Evolutionary conservation across 2,113 vertebrate genomes (phyloP), one percentile per base, ranked within the genome.

Genomic region (Xyrauchen texanus): DNA sequence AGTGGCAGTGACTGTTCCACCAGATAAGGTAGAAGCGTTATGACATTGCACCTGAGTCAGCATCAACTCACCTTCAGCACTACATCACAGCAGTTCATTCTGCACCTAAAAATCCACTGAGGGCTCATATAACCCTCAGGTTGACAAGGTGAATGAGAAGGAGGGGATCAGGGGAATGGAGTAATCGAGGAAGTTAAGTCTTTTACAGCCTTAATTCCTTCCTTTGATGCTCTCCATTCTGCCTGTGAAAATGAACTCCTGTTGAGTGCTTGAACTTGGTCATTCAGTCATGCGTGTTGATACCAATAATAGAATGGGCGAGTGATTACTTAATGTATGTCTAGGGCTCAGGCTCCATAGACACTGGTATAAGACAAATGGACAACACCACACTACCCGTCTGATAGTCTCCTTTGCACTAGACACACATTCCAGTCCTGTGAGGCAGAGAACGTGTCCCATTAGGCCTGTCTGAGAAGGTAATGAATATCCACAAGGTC

Each of bases 401-500:
- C 46, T n/a, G 65, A 64, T 15, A 45, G 65, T 64, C 51, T 70
- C 60, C 34, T 46, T 15, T 12, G 45, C 52, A 52, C 80, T 76
- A 78, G 77, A 79, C 57, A 70, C 47, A 21, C 77, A 84, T 82
- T 78, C 84, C 77, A 79, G 77, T 55, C 63, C 53, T 12, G 45
- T 66, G 62, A 76, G 67, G 55, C 10, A 46, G 61, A 53, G 47
- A 57, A 58, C 66, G 16, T 55, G 42, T 65, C 61, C 82, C 78
- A 77, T 77, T 76, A 81, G 21, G 67, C 61, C 76, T 82, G 70
- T 75, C 78, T 71, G 58, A 68, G 68, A 65, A 77, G 71, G 80
- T 85, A 82, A 85, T 81, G 64, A 78, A 85, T 81, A 79, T 80
- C 67, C 52, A 61, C 5, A 42, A 60, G 84, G 84, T 85, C 64